phyloP scores from a whole-genome alignment of 2,797 vertebrate species.

The Enteromius thamalakanensis region DNA sequence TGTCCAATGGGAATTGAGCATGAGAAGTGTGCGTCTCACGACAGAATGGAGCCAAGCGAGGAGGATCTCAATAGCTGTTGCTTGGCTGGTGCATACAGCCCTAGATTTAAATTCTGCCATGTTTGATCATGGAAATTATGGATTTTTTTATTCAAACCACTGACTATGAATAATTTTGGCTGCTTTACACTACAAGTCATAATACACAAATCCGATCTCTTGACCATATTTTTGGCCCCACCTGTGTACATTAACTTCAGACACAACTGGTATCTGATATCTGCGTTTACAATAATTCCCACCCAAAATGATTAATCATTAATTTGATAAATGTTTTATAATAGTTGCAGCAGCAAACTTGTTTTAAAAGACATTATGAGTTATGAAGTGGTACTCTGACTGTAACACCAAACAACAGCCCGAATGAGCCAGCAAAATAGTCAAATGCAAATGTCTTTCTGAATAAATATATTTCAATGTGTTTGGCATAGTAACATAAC shows the following conservation, averaged over 20 bases:
- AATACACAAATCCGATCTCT: no score
- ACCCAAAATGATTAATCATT: no score
- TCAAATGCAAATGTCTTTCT: constrained; percentile 2
- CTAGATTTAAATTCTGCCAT: neutral
- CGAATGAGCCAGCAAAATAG: neutral
- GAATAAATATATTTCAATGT: constrained; percentile 16
- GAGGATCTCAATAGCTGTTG: neutral
- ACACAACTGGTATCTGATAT: no score
- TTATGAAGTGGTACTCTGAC: neutral
- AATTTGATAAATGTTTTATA: no score
- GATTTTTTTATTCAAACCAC: neutral
- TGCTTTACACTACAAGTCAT: no score
- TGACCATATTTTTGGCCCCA: no score
- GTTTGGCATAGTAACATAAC: constrained; percentile 12
- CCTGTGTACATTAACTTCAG: no score
- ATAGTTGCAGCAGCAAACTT: neutral
- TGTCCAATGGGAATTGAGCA: neutral
- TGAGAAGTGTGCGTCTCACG: neutral
- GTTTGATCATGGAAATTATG: neutral
- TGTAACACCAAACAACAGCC: neutral
- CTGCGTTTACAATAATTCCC: no score
- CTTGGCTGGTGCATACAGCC: neutral
- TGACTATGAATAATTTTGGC: neutral
- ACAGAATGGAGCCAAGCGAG: constrained; percentile 6
- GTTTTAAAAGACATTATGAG: neutral